A percentile compares a stretch with the other conserved stretches of the same genome.
Conservation (phyloP, 2,113 vertebrate genomes). For the Probosciger aterrimus region DNA sequence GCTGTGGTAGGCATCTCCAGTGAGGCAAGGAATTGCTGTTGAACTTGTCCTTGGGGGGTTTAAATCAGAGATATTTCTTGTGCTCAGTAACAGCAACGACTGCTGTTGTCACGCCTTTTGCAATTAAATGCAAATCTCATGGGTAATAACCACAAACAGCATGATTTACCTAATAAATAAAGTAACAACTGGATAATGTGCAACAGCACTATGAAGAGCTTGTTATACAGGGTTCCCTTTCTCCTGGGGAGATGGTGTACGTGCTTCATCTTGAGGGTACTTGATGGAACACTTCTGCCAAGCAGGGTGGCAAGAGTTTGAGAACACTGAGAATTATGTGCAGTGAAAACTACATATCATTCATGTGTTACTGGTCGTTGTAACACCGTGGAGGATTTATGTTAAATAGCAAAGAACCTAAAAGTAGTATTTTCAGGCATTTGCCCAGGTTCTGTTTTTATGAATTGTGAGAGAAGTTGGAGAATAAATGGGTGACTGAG, state of each 20-base stretch:
- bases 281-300: neutral
- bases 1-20: neutral
- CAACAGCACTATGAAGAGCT: neutral
- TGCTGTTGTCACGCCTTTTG: neutral
- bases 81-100: accelerated
- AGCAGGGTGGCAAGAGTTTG: neutral
- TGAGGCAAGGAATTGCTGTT: neutral
- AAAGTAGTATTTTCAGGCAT: neutral
- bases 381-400: accelerated
- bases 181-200: neutral
- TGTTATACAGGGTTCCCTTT: neutral
- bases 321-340: neutral
- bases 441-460: accelerated
- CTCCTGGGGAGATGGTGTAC: neutral
- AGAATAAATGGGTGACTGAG: slow-evolving; percentile 19
- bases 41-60: neutral
- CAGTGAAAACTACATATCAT: neutral
- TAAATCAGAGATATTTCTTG: neutral
- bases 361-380: accelerated
- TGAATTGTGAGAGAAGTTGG: accelerated
- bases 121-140: neutral
- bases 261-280: neutral
- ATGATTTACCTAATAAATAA: neutral
- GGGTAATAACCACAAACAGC: neutral
- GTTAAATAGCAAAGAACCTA: neutral